phyloP scores from a whole-genome alignment of 2,888 invertebrate genomes.

The Pollenia labialis region DNA sequence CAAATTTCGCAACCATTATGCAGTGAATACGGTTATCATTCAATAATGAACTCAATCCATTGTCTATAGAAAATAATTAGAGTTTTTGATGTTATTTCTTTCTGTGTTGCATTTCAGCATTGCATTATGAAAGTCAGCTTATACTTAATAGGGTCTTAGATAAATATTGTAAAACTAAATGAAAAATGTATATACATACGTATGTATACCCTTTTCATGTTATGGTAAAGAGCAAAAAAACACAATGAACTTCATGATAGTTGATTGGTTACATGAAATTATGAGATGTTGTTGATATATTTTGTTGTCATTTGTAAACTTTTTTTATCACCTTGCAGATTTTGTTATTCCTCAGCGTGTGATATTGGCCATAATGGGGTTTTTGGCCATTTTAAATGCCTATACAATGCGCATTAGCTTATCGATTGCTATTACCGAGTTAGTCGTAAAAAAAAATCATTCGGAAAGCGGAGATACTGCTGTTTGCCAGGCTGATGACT shows the following conservation, averaged over 20 bases:
- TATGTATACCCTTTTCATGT: no score
- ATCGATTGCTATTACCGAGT: conserved; percentile 89
- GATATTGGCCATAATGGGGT: conserved; percentile 89
- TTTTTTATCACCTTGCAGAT: conserved; percentile 75
- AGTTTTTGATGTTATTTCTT: no score
- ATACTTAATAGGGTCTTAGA: no score
- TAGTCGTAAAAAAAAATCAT: conserved; percentile 85
- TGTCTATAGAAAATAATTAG: no score
- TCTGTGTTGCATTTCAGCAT: no score
- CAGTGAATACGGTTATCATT: no score
- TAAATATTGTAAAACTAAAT: no score
- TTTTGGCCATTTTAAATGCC: conserved; percentile 89
- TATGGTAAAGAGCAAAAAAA: neutral
- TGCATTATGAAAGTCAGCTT: no score
- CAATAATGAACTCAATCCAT: no score
- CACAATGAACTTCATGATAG: conserved; percentile 10
- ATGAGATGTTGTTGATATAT: neutral
- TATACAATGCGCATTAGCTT: conserved; percentile 91
- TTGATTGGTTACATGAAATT: conserved; percentile 29
- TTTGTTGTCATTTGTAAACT: conserved; percentile 13
- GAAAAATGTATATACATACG: no score
- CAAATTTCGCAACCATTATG: no score
- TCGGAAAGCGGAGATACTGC: conserved; percentile 72
- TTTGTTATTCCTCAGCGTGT: conserved; percentile 86
- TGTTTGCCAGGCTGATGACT: conserved; percentile 77